These are phyloP conservation scores for Pararge aegeria DNA, from an alignment of 1,140 invertebrate species.

Conservation along the genomic window DNA sequence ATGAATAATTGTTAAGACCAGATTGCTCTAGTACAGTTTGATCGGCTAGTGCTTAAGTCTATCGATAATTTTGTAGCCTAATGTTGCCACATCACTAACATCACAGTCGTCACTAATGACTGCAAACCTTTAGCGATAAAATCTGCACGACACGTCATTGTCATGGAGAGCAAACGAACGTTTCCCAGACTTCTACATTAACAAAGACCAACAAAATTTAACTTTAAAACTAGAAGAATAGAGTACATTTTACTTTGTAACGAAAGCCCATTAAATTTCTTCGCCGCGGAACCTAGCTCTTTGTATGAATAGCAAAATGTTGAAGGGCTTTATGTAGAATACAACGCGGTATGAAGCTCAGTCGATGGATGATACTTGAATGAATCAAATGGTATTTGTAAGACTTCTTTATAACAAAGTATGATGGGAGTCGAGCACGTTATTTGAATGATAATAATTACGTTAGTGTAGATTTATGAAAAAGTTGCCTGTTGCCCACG, in stretches of 20 bases:
- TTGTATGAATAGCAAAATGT: slow-evolving; percentile 21
- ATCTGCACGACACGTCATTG: slow-evolving; percentile 21
- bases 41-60: too few relatives aligned
- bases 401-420: not conserved
- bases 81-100: slow-evolving; percentile 9
- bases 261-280: slow-evolving; percentile 18
- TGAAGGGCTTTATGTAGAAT: slow-evolving; percentile 15
- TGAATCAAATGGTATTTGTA: slow-evolving; percentile 12
- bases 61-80: not conserved
- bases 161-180: slow-evolving; percentile 20
- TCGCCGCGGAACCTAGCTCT: slow-evolving; percentile 14
- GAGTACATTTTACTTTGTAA: not conserved
- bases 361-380: slow-evolving; percentile 9
- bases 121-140: slow-evolving; percentile 21
- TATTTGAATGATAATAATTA: not conserved
- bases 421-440: not conserved
- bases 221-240: not conserved
- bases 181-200: slow-evolving; percentile 9
- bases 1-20: too few relatives aligned
- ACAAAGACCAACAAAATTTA: not conserved
- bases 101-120: slow-evolving; percentile 21
- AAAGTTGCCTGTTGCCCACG: too few relatives aligned
- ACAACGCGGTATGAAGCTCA: slow-evolving; percentile 12
- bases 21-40: too few relatives aligned
- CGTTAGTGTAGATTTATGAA: not conserved